Evolutionary conservation across 2,797 vertebrate species (phyloP), one percentile per base, ranked within the genome.

Genomic region (Botia kubotai): DNA sequence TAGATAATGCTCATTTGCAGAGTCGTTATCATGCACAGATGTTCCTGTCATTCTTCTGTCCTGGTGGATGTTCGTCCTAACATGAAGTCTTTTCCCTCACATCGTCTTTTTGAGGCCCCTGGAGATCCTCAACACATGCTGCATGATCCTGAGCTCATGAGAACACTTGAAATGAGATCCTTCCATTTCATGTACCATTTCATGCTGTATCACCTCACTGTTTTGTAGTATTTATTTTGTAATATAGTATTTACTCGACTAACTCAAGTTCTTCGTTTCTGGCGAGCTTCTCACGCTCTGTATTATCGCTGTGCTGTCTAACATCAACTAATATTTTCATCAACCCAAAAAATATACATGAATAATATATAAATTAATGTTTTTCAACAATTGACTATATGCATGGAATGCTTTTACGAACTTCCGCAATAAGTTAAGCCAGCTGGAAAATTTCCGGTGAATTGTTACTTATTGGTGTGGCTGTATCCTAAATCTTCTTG

Each of bases 181-280:
- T 69, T n/a, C 16, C 10, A 23, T 77, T 77, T n/a, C 10, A 60
- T 23, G 11, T 23, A 26, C 36, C 19, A 36, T 55, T 39, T 39
- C 1, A 16, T 14, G 4, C 3, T 66, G 3, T 11, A 1, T 70
- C 17, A 11, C 69, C 21, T 29, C 4, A 17, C 57, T 5, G 3
- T 17, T 77, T 77, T 6, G 8, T 26, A 26, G 39, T 6, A 3
- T 53, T 53, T 14, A 12, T n/a, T 77, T 77, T 5, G 10, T 33
- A 33, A 3, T 33, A 16, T 57, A 52, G 23, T 19, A 14, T 36
- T 36, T 36, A 11, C 36, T 39, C 29, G 39, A 72, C 68, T 79
- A 79, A 79, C 67, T n/a, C 36, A 19, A 55, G 68, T 69, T 58
- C 53, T 58, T 62, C 4, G 16, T 71, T 6, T 43, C 36, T 79